Evolutionary conservation across 37 sponge, comb jelly and placozoan species (phyloP), one percentile per base, ranked within the genome.

Genomic region (Cladorhizidae sp.): DNA sequence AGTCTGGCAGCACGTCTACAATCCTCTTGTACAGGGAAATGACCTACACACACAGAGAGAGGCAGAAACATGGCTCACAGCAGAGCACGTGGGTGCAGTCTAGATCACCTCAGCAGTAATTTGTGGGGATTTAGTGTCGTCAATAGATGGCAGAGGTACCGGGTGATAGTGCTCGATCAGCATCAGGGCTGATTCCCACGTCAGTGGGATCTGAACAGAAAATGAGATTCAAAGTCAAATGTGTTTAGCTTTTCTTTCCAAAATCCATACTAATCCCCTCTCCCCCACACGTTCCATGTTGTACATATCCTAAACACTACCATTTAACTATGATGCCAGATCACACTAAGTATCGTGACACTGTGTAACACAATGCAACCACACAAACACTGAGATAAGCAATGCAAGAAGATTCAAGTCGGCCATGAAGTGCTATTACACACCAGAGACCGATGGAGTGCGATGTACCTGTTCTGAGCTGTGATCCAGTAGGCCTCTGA

Each of bases 161-260:
- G 86, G 85, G 57, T 83, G 90, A 38, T 58, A 84, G 75, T 84
- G 80, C 59, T 90, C 85, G 9, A 80, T 73, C 23, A 90, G 77
- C 56, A 70, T 75, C 64, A 84, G 77, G 63, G 86, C 85, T 49
- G 68, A 72, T 22, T 80, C 80, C 90, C 90, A 90, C 37, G 74
- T 85, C 70, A 90, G 77, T 14, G 80, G 62, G 22, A 90, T 26
- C 90, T 90, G 74, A 31, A 58, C 26, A 58, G 3, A 26, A 21
- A 59, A 59, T 17, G n/a, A 59, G 15, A 59, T 17, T 59, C 17
- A 54, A 54, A 54, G n/a, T n/a, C n/a, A n/a, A n/a, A n/a, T n/a
- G n/a, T n/a, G n/a, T 54, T 54, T 54, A 54, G 17, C 55, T 20
- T 17, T 54, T 20, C 17, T 20, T 20, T 54, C 17, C 55, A 54